Base-by-base conservation (phyloP, 2,797 vertebrate genomes). In the Halcyon leucocephala region DNA sequence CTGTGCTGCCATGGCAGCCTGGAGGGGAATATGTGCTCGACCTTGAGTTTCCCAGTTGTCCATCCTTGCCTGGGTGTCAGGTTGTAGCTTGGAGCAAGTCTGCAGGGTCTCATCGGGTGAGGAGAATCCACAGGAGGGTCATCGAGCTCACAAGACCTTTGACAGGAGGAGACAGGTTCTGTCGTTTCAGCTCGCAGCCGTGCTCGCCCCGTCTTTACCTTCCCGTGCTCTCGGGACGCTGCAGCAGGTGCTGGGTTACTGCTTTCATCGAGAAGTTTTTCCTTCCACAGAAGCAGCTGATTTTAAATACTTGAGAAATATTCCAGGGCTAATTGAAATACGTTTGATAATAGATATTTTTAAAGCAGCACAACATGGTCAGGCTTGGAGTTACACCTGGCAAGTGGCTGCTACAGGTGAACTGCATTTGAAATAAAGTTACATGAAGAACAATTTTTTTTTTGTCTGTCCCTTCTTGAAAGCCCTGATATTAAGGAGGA, bases 21-120 rank as follows among this genome's bases (percentile, higher is more conserved):
- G 72, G 41, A 69, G n/a, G 20, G 31, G 44, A 46, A 14, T n/a
- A 4, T 3, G 7, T 52, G 35, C 65, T 62, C 0, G 1, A 64
- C 22, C 31, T 14, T 0, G 1, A 35, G 20, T 28, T 57, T 81
- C 49, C 46, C 1, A 0, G 33, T 7, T 77, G 55, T 42, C 72
- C 17, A 1, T 51, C 72, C 82, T 80, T 88, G 70, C 17, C 44
- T 60, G 48, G 39, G 18, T 89, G 42, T 28, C 46, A 42, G 42
- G 16, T 18, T 65, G 31, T 19, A 66, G 26, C 39, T 66, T 70
- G 51, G 67, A 80, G 31, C 24, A 54, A 77, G 42, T 69, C 71
- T 3, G 1, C 6, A 1, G 69, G 21, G 26, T 85, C 64, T 85
- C 72, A 6, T 33, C 2, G 2, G 28, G 28, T 49, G 52, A 71